These are phyloP conservation scores for Acropternis orthonyx DNA, from an alignment of 2,797 vertebrate genomes.

Conservation along the genomic window DNA sequence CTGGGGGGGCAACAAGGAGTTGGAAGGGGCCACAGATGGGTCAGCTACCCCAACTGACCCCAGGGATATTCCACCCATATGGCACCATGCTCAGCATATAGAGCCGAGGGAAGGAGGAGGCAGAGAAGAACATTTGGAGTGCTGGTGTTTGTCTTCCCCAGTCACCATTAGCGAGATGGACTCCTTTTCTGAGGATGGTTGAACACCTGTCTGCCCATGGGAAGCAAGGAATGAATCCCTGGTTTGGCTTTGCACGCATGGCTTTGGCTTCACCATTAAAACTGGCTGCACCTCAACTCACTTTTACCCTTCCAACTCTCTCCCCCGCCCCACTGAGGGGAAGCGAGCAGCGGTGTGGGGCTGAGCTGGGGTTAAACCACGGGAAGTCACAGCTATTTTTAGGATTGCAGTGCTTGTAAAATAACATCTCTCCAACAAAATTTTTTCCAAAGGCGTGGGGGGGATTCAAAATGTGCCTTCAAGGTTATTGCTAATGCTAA, in stretches of 20 bases:
- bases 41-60: background rate
- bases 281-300: background rate
- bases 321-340: background rate
- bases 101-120: background rate
- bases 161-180: accelerated
- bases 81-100: background rate
- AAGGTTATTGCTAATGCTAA: accelerated
- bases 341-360: background rate
- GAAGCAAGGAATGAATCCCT: background rate
- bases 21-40: background rate
- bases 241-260: background rate
- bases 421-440: background rate
- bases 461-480: background rate
- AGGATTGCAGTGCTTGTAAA: background rate
- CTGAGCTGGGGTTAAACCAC: background rate
- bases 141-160: background rate
- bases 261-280: background rate
- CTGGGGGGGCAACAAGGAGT: background rate
- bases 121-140: background rate
- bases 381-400: background rate
- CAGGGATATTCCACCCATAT: background rate
- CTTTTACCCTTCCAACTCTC: background rate
- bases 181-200: background rate
- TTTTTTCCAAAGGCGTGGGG: background rate
- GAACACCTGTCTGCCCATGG: background rate